Evolutionary conservation across 2,888 invertebrate species (phyloP), one percentile per base, ranked within the genome.

Genomic region (Papilio elwesi): DNA sequence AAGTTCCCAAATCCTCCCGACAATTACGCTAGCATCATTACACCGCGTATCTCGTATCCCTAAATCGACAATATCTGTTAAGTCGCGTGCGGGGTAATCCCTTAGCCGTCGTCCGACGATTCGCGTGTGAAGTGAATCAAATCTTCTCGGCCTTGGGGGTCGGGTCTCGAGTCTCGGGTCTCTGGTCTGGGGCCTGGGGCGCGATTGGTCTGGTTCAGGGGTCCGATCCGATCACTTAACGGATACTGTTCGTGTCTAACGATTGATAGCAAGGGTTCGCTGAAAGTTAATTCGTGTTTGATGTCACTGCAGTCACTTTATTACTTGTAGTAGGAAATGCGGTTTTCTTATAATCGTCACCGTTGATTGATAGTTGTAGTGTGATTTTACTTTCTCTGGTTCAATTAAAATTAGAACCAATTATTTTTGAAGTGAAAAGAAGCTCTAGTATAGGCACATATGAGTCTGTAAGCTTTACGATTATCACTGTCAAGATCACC

Each of bases 281-380:
- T 92, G 91, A 90, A 89, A 92, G 92, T 93, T 92, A 91, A 92
- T 90, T 89, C 92, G 80, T 92, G 92, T 93, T 92, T 86, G 90
- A 86, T 92, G 92, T 92, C 92, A 91, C 83, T 89, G 85, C 85
- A 85, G 85, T 81, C 87, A 83, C 85, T 88, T 90, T 91, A 89
- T 87, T 87, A 87, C 85, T 83, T 87, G 89, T 86, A 76, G 78
- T 76, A 83, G 87, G 88, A 88, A 89, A 87, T 89, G 87, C 88
- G 87, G 86, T 88, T 89, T 90, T 86, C 86, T 85, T 87, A 82
- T 80, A 77, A 80, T 78, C 75, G 80, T 76, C 73, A 52, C 71
- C 70, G 75, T 72, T 76, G 77, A 75, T 74, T 76, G 76, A 52
- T 62, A 15, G 13, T 67, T 52, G 62, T 62, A 51, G 51, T 71